Base-by-base conservation (phyloP, 2,113 vertebrate species). In the Erinaceus europaeus region DNA sequence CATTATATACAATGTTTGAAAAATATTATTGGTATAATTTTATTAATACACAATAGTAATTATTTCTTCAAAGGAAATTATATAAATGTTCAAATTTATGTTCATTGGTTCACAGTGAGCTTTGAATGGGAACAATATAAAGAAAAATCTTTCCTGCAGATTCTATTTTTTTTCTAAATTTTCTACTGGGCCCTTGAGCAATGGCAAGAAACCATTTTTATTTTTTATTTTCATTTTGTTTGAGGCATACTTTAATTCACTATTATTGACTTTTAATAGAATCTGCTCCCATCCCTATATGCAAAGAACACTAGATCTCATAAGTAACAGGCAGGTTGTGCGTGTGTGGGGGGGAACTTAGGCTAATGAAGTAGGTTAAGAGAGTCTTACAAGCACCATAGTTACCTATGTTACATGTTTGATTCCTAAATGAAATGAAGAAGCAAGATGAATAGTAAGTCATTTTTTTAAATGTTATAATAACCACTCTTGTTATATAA, bases 221-320 rank as follows among this genome's bases (percentile, higher is more conserved):
- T 87, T 92, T n/a, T n/a, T n/a, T n/a, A 82, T 86, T 67, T 74
- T 55, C 53, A 44, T 84, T 90, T 73, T 82, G 79, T 89, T 94
- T 62, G 40, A 68, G 59, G 25, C 23, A 65, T 86, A 25, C 53
- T 88, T 90, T 77, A 82, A 29, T 62, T 90, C 64, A 80, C 25
- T 36, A 55, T 75, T 10, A 15, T 86, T 88, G 71, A 44, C 62
- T 92, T 91, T 64, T 90, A 14, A 84, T 92, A 81, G 65, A 90
- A 81, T 82, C 73, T 89, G 81, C 48, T 14, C 80, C 42, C 52
- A 79, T 88, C 40, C 4, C 11, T 81, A 44, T 32, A 71, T 0
- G 4, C 34, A 92, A 90, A 92, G 84, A 82, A 75, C 53, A 75
- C 34, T 75, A 23, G 48, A 59, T 75, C 55, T 69, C 48, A 52